These are phyloP conservation scores for Lophura nycthemera DNA, from an alignment of 2,113 vertebrate species.

Conservation along the genomic window DNA sequence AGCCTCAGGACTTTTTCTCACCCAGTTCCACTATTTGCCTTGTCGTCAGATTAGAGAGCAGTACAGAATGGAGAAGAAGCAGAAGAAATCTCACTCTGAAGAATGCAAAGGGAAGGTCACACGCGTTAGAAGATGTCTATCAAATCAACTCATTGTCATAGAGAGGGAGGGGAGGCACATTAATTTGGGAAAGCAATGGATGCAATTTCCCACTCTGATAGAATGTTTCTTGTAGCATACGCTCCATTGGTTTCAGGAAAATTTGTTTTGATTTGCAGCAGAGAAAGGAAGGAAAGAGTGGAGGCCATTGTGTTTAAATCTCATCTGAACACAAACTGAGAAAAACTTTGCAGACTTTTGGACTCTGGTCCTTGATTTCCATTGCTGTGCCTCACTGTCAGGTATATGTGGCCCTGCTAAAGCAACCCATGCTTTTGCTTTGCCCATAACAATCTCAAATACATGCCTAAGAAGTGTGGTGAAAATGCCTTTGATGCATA, in stretches of 20 bases:
- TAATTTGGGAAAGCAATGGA: background rate
- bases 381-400: background rate
- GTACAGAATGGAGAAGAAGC: conserved; percentile 13
- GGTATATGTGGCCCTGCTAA: background rate
- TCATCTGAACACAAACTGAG: background rate
- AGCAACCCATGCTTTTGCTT: background rate
- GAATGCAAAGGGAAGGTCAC: background rate
- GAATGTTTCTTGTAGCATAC: background rate
- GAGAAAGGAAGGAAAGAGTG: background rate
- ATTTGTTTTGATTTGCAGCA: background rate
- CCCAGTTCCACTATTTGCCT: conserved; percentile 44
- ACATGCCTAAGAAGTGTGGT: background rate
- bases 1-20: conserved; percentile 54
- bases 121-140: conserved; percentile 12
- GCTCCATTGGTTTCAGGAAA: background rate
- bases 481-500: background rate
- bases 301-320: background rate
- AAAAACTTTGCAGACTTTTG: background rate
- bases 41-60: conserved; percentile 31
- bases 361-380: background rate
- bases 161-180: background rate
- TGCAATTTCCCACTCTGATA: background rate
- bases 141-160: background rate
- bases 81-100: conserved; percentile 23
- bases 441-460: background rate